Evolutionary conservation across 1,140 invertebrate genomes (phyloP).

Genomic region (Cotesia vestalis): DNA sequence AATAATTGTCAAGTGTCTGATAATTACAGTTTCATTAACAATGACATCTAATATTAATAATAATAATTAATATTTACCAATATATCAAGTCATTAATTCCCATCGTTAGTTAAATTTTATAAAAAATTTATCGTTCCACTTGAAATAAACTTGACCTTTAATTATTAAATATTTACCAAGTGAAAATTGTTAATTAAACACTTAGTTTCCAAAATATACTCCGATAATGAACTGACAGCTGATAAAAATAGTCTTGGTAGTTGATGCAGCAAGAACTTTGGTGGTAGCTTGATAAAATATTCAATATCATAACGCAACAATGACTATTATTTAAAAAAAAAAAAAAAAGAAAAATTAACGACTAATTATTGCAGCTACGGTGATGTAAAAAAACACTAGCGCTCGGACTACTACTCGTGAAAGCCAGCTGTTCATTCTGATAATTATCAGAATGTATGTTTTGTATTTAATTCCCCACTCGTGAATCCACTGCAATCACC

Average conservation of each 20-base stretch:
- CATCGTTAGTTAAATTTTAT: slow-evolving; percentile 43
- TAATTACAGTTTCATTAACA: too few species aligned
- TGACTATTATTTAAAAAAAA: neutral
- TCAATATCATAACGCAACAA: slow-evolving; percentile 32
- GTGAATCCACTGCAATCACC: neutral
- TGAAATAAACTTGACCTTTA: neutral
- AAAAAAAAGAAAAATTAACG: too few species aligned
- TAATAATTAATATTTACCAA: slow-evolving; percentile 47
- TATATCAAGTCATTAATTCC: slow-evolving; percentile 54
- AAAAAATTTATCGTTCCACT: neutral
- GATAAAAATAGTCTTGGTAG: slow-evolving; percentile 1
- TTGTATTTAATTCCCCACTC: neutral
- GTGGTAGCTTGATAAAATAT: slow-evolving; percentile 3
- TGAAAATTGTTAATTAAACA: neutral
- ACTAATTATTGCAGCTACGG: too few species aligned
- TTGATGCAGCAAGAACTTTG: neutral
- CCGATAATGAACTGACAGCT: slow-evolving; percentile 25
- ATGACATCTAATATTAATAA: neutral
- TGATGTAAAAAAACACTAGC: neutral
- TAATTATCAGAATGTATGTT: slow-evolving; percentile 2
- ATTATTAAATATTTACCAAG: slow-evolving; percentile 4
- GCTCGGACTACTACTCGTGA: slow-evolving; percentile 5
- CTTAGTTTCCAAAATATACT: slow-evolving; percentile 37
- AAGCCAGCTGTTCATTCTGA: slow-evolving; percentile 10
- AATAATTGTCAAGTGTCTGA: too few species aligned